Evolutionary conservation across 1,140 invertebrate genomes (phyloP).

Genomic region (Drosophila aff.): DNA sequence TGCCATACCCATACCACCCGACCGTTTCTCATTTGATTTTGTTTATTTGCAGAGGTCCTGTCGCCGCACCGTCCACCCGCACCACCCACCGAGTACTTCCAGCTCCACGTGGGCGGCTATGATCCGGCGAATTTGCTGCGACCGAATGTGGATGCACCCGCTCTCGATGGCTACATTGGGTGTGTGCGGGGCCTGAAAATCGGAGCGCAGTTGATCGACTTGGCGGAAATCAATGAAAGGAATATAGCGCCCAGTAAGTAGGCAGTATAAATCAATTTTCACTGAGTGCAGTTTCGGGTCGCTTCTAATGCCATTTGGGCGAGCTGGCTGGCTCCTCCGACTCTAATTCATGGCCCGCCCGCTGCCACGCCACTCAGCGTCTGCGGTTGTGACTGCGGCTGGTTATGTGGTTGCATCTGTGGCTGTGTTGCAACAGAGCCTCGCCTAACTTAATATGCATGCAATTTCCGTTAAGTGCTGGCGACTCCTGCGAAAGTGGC

Average conservation of each 20-base stretch:
- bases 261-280: conserved; percentile 79
- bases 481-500: conserved; percentile 34
- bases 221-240: conserved; percentile 90
- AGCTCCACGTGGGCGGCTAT: conserved; percentile 95
- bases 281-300: conserved; percentile 65
- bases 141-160: conserved; percentile 86
- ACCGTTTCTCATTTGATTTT: conserved; percentile 71
- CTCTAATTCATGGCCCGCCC: conserved; percentile 32
- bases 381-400: conserved; percentile 21
- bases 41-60: conserved; percentile 90
- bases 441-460: conserved; percentile 77
- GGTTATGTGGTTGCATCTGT: conserved; percentile 43
- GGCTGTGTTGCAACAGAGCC: conserved; percentile 19
- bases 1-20: conserved; percentile 3
- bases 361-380: conserved; percentile 22
- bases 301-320: conserved; percentile 62
- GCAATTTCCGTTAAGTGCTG: conserved; percentile 80
- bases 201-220: conserved; percentile 91
- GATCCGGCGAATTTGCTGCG: conserved; percentile 90
- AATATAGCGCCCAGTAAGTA: conserved; percentile 89
- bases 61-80: conserved; percentile 93
- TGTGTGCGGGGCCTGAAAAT: conserved; percentile 96
- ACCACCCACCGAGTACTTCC: conserved; percentile 93
- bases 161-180: conserved; percentile 91
- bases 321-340: background rate